These are phyloP conservation scores for Pseudomyrmex cubaensis DNA, from an alignment of 1,140 invertebrate genomes.

Conservation along the genomic window DNA sequence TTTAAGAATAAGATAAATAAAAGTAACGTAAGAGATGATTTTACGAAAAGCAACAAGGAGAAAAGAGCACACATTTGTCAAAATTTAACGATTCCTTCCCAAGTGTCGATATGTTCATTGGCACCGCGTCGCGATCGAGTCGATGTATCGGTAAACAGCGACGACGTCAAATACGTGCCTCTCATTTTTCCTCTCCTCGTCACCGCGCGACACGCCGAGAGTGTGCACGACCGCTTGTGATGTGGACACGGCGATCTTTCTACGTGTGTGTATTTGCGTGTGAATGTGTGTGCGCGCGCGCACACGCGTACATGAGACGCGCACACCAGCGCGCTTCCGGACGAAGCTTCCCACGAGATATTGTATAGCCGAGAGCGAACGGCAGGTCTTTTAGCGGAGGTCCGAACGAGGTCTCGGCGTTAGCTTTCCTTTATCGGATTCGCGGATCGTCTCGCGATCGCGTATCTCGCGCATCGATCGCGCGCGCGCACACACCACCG, in stretches of 20 bases:
- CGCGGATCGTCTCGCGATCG: constrained; percentile 66
- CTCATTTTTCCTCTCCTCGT: constrained; percentile 58
- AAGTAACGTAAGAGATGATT: background rate
- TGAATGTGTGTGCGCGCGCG: too few species aligned
- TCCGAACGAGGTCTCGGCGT: constrained; percentile 54
- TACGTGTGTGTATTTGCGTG: background rate
- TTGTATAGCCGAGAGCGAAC: constrained; percentile 69
- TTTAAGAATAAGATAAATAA: background rate
- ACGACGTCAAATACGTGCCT: constrained; percentile 52
- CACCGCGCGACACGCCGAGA: constrained; percentile 56
- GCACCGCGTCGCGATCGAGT: constrained; percentile 1
- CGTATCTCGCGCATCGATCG: constrained; percentile 57
- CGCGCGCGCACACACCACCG: constrained; percentile 37
- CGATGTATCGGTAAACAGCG: constrained; percentile 57
- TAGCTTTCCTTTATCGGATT: constrained; percentile 66
- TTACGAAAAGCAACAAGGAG: background rate
- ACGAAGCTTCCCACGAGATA: constrained; percentile 71
- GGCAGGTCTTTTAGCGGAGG: constrained; percentile 32
- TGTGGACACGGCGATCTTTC: constrained; percentile 41
- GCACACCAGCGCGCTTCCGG: constrained; percentile 27
- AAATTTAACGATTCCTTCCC: constrained; percentile 22
- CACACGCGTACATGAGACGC: background rate
- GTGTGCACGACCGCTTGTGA: constrained; percentile 42
- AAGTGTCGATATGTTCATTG: background rate
- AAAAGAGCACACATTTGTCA: background rate